Percentiles rank a stretch among this genome's conserved stretches.
Conservation (phyloP, 2,888 invertebrate genomes). For the Schizaphis graminum region DNA sequence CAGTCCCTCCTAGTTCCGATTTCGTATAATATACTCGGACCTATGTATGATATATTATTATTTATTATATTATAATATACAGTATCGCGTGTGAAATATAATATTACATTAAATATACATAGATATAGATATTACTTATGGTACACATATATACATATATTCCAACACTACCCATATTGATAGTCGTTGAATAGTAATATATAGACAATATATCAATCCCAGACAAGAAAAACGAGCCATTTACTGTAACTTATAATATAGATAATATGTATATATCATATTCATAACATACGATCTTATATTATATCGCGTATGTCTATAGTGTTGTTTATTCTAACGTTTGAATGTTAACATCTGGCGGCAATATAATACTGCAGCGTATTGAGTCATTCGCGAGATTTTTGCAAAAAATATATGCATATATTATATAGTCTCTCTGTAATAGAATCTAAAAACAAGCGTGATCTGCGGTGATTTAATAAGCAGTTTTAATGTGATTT, state of each 20-base stretch:
- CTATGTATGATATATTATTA: background rate
- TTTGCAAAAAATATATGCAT: background rate
- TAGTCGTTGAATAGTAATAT: background rate
- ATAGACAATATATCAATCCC: background rate
- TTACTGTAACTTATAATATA: background rate
- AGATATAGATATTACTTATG: background rate
- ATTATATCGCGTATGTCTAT: background rate
- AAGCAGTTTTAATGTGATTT: background rate
- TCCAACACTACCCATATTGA: background rate
- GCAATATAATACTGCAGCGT: background rate
- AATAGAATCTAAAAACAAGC: background rate
- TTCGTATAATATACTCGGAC: background rate
- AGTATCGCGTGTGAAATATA: background rate
- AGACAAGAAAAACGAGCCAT: background rate
- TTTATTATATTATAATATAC: background rate
- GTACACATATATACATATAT: background rate
- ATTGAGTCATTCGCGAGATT: background rate
- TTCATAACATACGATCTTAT: background rate
- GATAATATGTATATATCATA: background rate
- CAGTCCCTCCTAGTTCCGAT: background rate
- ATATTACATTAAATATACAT: background rate
- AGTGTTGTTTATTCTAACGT: background rate
- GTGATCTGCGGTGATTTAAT: background rate
- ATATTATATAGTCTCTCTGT: background rate
- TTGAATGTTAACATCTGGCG: background rate